Evolutionary conservation across 2,113 vertebrate genomes (phyloP), one percentile per base, ranked within the genome.

Genomic region (Serinus canaria): DNA sequence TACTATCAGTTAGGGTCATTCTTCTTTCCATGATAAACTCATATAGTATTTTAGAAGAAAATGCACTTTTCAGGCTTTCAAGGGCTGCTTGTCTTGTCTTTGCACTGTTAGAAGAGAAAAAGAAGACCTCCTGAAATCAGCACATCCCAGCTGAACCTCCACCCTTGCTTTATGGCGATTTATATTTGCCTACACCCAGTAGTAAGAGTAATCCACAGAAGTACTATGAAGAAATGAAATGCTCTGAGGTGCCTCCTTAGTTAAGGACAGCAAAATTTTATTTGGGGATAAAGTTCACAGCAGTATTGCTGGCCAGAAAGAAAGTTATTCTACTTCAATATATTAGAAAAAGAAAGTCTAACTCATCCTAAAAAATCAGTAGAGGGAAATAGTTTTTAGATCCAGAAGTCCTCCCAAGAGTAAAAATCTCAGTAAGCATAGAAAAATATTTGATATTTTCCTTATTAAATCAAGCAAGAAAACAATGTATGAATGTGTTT

Each of bases 1-100:
- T 99, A 96, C 99, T 98, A 96, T 99, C 99, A 13, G 99, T 99
- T 96, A 99, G 97, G 19, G 99, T 99, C 98, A 99, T 98, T 97
- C 99, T 99, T 95, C 99, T 98, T 92, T 99, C 99, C 3, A 98
- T 98, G 95, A 99, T 97, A 97, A 99, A 99, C 91, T 99, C 99
- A 59, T 98, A 98, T 3, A 99, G 97, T 97, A 99, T 98, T 97
- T 99, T 99, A 84, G 99, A 99, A 94, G 98, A 98, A 98, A 99
- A 97, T 43, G 98, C 99, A 22, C 97, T 98, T 97, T 99, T 99
- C 76, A 99, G 98, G 83, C 98, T 98, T 93, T 99, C 99, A 94
- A 99, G 98, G 73, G 99, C 99, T 83, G 98, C 98, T 95, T 99
- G 99, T 91, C 99, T 98, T 41, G 99, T 99, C 97, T 99, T 99